phyloP scores from a whole-genome alignment of 2,888 invertebrate genomes.

The Actias luna region DNA sequence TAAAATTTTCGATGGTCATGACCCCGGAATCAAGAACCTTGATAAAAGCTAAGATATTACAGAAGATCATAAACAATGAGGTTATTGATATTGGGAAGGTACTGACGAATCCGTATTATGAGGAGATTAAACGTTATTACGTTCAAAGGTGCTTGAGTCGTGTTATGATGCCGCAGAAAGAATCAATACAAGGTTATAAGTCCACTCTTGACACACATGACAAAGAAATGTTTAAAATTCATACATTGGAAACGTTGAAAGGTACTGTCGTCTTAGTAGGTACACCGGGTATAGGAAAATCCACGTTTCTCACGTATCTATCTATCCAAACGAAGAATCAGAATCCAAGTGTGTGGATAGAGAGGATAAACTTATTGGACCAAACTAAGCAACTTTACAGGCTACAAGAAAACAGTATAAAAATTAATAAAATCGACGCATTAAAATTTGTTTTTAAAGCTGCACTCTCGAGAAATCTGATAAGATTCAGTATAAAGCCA shows the following conservation, averaged over 20 bases:
- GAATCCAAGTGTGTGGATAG: constrained; percentile 25
- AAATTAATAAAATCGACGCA: constrained; percentile 7
- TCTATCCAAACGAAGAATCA: constrained; percentile 24
- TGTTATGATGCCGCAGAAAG: background rate
- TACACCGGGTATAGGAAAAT: constrained; percentile 31
- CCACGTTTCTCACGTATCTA: constrained; percentile 29
- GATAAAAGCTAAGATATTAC: background rate
- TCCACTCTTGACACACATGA: background rate
- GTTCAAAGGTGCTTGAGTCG: constrained; percentile 20
- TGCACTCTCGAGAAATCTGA: background rate
- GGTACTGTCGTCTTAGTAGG: constrained; percentile 1
- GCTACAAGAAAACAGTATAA: constrained; percentile 20
- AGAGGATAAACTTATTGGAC: constrained; percentile 22
- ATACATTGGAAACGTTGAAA: background rate
- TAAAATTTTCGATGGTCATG: background rate
- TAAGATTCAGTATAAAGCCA: background rate
- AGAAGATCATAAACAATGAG: constrained; percentile 18
- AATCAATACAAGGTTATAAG: background rate
- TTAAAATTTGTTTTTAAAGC: constrained; percentile 8
- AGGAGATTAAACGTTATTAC: constrained; percentile 23
- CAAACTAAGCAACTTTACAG: constrained; percentile 19
- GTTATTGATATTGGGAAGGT: constrained; percentile 19
- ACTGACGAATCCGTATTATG: constrained; percentile 16
- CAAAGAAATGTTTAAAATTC: background rate
- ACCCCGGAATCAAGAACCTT: background rate